Conservation (phyloP, 2,888 invertebrate species). For the Lagria hirta region DNA sequence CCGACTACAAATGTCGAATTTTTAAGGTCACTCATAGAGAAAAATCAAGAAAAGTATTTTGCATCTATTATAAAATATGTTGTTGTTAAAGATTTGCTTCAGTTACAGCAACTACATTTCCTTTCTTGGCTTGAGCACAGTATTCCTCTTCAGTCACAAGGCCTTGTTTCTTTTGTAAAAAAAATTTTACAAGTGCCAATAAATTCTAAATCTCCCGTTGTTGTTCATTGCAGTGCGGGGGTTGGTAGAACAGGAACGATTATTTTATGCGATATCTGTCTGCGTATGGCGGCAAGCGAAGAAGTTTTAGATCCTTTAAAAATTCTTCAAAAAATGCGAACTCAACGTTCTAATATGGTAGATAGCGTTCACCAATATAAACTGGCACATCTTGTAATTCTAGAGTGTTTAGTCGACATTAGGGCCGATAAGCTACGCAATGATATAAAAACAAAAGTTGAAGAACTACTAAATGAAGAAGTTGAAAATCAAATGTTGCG, state of each 20-base stretch:
- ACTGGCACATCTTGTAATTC: constrained; percentile 53
- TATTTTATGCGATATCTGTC: constrained; percentile 60
- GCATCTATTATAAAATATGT: constrained; percentile 1
- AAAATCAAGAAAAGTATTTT: constrained; percentile 47
- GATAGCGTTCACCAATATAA: constrained; percentile 55
- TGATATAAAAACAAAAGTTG: constrained; percentile 39
- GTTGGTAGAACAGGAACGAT: constrained; percentile 65
- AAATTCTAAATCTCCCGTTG: constrained; percentile 48
- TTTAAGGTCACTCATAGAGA: constrained; percentile 41
- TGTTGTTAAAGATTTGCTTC: constrained; percentile 20
- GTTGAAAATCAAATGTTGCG: constrained; percentile 48
- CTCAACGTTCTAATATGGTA: constrained; percentile 51
- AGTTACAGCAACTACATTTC: constrained; percentile 57
- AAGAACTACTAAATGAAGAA: constrained; percentile 39
- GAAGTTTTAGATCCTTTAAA: constrained; percentile 46
- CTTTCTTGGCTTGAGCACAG: constrained; percentile 59
- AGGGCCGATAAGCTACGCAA: constrained; percentile 50
- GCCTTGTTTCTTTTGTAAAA: constrained; percentile 49
- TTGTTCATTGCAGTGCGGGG: constrained; percentile 64
- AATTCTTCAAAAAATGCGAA: constrained; percentile 44
- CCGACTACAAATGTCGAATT: constrained; percentile 49
- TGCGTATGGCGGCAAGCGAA: constrained; percentile 55
- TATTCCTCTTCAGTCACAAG: constrained; percentile 50
- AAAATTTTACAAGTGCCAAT: constrained; percentile 49
- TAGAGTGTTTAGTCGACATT: constrained; percentile 51